These are phyloP conservation scores for Lamellibrachia columna DNA, from an alignment of 2,888 invertebrate genomes.

Conservation along the genomic window DNA sequence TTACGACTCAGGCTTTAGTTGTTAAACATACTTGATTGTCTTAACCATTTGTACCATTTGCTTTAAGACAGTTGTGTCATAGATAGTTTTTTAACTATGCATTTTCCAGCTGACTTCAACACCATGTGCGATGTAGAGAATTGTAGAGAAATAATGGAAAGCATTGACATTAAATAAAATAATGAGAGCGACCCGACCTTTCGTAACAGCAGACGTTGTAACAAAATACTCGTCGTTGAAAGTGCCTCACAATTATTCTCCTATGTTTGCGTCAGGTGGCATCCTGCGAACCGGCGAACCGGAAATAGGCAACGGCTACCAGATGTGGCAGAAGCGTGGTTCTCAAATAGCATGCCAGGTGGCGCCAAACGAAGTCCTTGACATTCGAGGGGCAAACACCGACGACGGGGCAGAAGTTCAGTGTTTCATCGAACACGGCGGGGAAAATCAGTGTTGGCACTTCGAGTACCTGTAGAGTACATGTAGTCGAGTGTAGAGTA, in stretches of 20 bases:
- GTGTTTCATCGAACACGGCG: neutral
- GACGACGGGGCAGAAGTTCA: constrained; percentile 20
- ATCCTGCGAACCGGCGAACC: neutral
- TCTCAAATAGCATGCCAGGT: neutral
- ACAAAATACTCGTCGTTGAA: neutral
- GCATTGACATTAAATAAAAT: too few species aligned
- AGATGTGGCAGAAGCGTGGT: constrained; percentile 1
- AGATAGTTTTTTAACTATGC: too few species aligned
- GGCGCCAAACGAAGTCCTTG: neutral
- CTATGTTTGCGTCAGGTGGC: neutral
- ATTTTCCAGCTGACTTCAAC: too few species aligned
- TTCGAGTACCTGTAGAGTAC: neutral
- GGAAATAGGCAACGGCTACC: neutral
- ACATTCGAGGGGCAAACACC: neutral
- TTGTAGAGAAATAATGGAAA: too few species aligned
- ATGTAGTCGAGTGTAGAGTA: neutral
- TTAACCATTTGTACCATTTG: too few species aligned
- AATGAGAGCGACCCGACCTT: too few species aligned
- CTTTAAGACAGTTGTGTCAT: too few species aligned
- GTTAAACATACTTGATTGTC: too few species aligned
- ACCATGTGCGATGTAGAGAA: too few species aligned
- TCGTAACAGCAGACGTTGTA: too few species aligned
- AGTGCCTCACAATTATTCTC: neutral
- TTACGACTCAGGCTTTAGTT: too few species aligned
- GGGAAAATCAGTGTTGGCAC: constrained; percentile 22